Evolutionary conservation across 2,888 invertebrate species (phyloP).

Genomic region (Acrobasis consociella): DNA sequence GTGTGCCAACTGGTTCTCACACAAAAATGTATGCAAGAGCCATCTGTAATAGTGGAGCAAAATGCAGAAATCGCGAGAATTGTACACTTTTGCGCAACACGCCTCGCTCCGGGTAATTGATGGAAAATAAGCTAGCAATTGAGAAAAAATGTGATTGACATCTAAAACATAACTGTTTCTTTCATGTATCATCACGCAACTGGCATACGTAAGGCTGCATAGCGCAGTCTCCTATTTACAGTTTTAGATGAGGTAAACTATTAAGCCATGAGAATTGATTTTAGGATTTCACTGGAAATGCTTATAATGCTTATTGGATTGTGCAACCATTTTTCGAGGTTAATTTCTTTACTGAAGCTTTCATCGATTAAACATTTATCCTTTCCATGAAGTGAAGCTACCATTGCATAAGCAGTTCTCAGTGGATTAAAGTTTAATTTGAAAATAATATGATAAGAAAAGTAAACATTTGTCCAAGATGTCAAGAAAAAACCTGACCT

Average conservation of each 20-base stretch:
- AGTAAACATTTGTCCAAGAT: too few relatives aligned
- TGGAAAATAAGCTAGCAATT: conserved; percentile 23
- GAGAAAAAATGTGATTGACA: conserved; percentile 10
- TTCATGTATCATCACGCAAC: background rate
- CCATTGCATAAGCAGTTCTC: too few relatives aligned
- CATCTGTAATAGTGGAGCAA: conserved; percentile 63
- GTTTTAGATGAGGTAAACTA: too few relatives aligned
- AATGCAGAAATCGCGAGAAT: conserved; percentile 62
- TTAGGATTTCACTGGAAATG: too few relatives aligned
- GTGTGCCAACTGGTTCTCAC: conserved; percentile 70
- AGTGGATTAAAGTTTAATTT: too few relatives aligned
- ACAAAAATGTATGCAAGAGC: conserved; percentile 62
- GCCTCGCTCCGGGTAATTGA: conserved; percentile 30
- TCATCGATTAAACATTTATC: too few relatives aligned
- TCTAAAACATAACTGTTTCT: conserved; percentile 4
- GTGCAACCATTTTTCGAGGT: too few relatives aligned
- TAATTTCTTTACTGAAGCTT: too few relatives aligned
- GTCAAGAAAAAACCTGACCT: background rate
- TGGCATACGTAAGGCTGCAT: background rate
- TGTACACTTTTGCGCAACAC: conserved; percentile 50
- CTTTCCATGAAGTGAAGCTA: too few relatives aligned
- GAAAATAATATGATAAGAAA: too few relatives aligned
- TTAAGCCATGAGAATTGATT: too few relatives aligned
- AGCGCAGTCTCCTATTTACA: background rate
- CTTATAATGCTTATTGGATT: too few relatives aligned